These are phyloP conservation scores for Oikopleura albicans DNA, from an alignment of 23 tunicate genomes.

Conservation along the genomic window DNA sequence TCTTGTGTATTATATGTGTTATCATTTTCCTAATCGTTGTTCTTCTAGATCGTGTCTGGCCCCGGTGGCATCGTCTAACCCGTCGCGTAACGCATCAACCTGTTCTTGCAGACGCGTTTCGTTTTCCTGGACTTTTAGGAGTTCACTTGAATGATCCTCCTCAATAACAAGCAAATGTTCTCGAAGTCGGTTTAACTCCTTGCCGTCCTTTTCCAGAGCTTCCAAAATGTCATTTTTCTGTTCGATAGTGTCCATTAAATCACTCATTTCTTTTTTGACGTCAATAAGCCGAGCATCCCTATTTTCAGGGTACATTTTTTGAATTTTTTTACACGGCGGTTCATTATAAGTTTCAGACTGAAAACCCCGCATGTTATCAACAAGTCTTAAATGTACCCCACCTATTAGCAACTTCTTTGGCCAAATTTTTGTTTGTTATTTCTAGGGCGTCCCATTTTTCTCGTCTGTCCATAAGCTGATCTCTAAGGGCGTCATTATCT, in stretches of 20 bases:
- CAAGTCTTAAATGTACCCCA: no score
- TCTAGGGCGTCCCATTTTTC: constrained; percentile 5
- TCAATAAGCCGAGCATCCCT: background rate
- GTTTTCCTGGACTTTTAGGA: background rate
- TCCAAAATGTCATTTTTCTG: background rate
- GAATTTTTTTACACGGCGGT: no score
- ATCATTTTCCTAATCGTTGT: background rate
- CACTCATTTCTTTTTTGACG: background rate
- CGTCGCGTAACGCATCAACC: background rate
- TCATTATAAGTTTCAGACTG: no score
- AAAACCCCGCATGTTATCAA: no score
- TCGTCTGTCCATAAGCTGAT: constrained; percentile 11
- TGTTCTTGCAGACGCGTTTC: background rate
- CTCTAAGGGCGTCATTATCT: constrained; percentile 4
- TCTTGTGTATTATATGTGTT: no score
- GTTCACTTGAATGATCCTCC: background rate
- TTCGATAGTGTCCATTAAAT: background rate
- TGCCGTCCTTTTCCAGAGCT: background rate
- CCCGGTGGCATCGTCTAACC: background rate
- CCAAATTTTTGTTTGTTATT: background rate
- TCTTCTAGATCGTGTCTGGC: background rate
- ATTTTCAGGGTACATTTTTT: no score
- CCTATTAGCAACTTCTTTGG: background rate
- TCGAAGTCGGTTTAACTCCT: background rate
- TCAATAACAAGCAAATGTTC: background rate